Percentiles rank a stretch among this genome's conserved stretches.
Conservation (phyloP, 64 coral and sea anemone genomes). For the Pocillopora verrucosa region DNA sequence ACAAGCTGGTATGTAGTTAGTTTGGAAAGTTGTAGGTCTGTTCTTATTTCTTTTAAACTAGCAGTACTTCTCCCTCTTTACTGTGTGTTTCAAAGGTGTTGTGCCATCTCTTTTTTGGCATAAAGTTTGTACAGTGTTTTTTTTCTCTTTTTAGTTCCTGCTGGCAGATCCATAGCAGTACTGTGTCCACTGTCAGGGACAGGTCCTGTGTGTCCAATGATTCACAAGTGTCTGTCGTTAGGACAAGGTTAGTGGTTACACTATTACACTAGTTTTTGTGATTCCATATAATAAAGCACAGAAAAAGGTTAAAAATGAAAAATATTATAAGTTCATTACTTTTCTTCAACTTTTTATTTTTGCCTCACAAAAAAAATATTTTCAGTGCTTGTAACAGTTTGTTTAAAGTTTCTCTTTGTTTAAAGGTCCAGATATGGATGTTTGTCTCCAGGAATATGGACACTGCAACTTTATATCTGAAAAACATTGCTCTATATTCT, state of each 20-base stretch:
- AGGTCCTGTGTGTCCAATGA: constrained; percentile 85
- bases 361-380: neutral
- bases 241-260: constrained; percentile 70
- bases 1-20: constrained; percentile 68
- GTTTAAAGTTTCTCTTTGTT: neutral
- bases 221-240: constrained; percentile 92
- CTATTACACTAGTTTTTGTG: too few relatives aligned
- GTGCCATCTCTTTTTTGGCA: too few relatives aligned
- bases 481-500: constrained; percentile 98
- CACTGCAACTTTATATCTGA: constrained; percentile 99
- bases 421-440: constrained; percentile 87
- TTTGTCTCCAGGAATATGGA: constrained; percentile 96
- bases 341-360: too few relatives aligned
- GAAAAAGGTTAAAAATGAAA: too few relatives aligned
- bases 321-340: too few relatives aligned
- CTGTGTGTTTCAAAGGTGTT: too few relatives aligned
- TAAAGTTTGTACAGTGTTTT: neutral
- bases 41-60: neutral
- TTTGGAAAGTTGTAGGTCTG: neutral
- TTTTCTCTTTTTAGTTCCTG: constrained; percentile 44
- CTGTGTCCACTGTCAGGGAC: constrained; percentile 86
- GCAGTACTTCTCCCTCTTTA: too few relatives aligned
- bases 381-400: neutral
- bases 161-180: constrained; percentile 86
- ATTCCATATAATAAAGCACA: too few relatives aligned